These are phyloP conservation scores for Thinocorus orbignyianus DNA, from an alignment of 2,113 vertebrate genomes.

Conservation along the genomic window DNA sequence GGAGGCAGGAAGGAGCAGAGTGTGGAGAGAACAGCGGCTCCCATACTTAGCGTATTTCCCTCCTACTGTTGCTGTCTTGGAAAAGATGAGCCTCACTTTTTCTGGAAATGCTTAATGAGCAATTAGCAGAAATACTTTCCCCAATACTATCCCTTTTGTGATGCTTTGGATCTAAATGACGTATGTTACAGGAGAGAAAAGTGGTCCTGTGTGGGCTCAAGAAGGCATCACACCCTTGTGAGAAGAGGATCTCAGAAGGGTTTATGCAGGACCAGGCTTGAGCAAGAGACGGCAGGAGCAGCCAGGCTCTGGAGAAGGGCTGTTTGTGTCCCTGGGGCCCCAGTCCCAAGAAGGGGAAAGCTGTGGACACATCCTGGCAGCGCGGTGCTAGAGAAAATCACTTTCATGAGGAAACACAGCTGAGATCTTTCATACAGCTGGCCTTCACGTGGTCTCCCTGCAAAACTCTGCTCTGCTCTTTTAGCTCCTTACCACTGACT, in stretches of 20 bases:
- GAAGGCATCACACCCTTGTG: background rate
- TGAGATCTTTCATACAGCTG: background rate
- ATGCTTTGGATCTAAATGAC: background rate
- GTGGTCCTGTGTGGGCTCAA: background rate
- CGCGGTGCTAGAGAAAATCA: background rate
- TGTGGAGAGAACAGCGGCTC: background rate
- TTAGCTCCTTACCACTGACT: background rate
- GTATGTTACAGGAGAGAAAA: background rate
- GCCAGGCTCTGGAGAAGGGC: background rate
- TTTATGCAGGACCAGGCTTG: background rate
- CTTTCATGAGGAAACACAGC: background rate
- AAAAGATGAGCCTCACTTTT: background rate
- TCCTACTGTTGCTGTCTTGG: background rate
- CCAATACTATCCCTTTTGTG: background rate
- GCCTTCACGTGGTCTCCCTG: background rate
- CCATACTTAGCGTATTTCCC: background rate
- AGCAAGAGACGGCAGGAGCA: background rate
- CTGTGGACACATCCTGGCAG: background rate
- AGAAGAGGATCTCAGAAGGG: background rate
- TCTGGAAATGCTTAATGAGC: conserved; percentile 6
- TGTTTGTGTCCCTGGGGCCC: accelerated
- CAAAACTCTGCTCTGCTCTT: background rate
- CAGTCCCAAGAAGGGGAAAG: background rate
- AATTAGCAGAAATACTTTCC: background rate
- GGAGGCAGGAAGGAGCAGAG: background rate